A percentile compares a stretch with the other conserved stretches of the same genome.
phyloP scores from a whole-genome alignment of 2,113 vertebrate species.

The Equus przewalskii region DNA sequence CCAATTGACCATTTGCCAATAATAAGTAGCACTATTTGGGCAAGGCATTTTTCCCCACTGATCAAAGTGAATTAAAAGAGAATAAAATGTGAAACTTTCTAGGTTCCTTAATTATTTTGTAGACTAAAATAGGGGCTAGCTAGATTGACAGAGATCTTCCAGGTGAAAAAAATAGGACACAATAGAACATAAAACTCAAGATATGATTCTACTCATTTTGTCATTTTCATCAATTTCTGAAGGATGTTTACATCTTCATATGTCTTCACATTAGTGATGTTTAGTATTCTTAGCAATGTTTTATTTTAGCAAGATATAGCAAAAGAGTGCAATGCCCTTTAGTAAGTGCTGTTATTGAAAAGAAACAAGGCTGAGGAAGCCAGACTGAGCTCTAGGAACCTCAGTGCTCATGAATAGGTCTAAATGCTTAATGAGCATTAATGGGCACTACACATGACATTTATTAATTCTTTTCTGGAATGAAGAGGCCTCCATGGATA shows the following conservation, averaged over 20 bases:
- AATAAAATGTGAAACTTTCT: background rate
- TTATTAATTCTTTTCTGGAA: constrained; percentile 34
- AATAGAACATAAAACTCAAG: background rate
- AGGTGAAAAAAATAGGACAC: background rate
- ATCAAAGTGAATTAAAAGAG: background rate
- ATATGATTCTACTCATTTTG: background rate
- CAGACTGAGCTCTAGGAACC: background rate
- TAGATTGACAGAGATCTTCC: background rate
- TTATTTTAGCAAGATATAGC: background rate
- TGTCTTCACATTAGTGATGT: constrained; percentile 17
- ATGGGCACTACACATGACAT: background rate
- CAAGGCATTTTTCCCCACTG: background rate
- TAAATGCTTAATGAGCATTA: background rate
- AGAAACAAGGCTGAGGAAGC: background rate
- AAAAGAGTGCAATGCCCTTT: background rate
- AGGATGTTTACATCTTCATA: background rate
- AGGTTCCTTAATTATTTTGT: background rate
- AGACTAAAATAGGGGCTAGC: background rate
- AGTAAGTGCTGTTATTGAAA: background rate
- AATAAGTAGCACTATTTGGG: background rate
- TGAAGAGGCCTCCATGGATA: background rate
- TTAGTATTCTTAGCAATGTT: constrained; percentile 8
- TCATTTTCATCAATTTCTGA: constrained; percentile 30
- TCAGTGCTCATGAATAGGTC: background rate
- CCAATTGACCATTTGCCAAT: background rate